Evolutionary conservation across 1,140 invertebrate genomes (phyloP).

Genomic region (Caerostris darwini): DNA sequence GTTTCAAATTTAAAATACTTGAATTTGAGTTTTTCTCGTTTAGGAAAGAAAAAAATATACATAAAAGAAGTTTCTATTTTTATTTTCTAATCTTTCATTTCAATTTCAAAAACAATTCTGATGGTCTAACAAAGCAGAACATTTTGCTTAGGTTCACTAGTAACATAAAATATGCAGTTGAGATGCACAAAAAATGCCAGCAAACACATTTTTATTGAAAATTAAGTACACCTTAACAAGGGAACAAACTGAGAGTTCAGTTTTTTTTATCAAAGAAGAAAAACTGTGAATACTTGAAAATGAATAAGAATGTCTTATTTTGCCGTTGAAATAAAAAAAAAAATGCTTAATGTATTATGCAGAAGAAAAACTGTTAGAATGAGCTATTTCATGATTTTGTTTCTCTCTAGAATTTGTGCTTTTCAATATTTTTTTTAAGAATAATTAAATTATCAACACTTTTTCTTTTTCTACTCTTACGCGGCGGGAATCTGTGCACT

Average conservation of each 20-base stretch:
- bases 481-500: not conserved
- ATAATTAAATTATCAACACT: not conserved
- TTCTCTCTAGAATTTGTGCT: not conserved
- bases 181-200: not conserved
- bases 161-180: not conserved
- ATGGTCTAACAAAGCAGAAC: not conserved
- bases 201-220: not conserved
- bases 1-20: no score
- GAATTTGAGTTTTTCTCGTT: no score
- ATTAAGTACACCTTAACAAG: constrained; percentile 2
- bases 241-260: not conserved
- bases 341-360: not conserved
- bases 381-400: not conserved
- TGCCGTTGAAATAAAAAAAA: constrained; percentile 9
- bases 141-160: not conserved
- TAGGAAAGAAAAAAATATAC: not conserved
- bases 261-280: not conserved
- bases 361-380: not conserved
- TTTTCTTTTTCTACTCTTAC: not conserved
- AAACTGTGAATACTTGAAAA: not conserved
- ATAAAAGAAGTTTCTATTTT: not conserved
- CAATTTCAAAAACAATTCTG: not conserved
- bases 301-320: not conserved
- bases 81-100: not conserved
- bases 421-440: not conserved